Evolutionary conservation across 1,140 invertebrate genomes (phyloP), one percentile per base, ranked within the genome.

Genomic region (Papilio helenus): DNA sequence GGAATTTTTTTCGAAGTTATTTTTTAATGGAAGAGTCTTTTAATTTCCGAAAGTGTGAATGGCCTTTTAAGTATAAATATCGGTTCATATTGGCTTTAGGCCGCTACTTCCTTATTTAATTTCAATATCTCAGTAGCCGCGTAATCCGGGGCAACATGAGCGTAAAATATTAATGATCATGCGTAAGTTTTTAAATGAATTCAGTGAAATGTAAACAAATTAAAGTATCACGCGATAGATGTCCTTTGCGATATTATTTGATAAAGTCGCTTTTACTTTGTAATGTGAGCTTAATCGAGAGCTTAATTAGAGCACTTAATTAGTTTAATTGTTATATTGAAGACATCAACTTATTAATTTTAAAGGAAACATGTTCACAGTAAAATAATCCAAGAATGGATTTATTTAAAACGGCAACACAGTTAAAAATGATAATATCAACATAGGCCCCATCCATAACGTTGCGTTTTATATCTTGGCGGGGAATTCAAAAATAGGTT

Each of bases 81-180:
- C 8, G 85, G 83, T 88, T 86, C 84, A 81, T 82, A 46, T 72
- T 34, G 14, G 26, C 12, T 68, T 68, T 29, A 14, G 61, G 26
- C 1, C 23, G 23, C 14, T 29, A 68, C 14, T 68, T 68, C 26
- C 26, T 29, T 26, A 65, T 65, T 68, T 26, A 16, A 46, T 81
- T 83, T 72, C 29, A 55, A 72, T 71, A 34, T 51, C 20, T 65
- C 20, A 29, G 18, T 68, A 61, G 72, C 71, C 29, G 39, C 16
- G 44, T 79, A 81, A 80, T 80, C 82, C 83, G 82, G 80, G 82
- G 79, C 46, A 80, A 84, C 81, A 82, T 82, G 79, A 83, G 84
- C 86, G 83, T 88, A 82, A 88, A 86, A 83, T 81, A 83, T 82
- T 82, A 88, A 87, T 80, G 83, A 83, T 84, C 82, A 84, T 86